A percentile compares a stretch with the other conserved stretches of the same genome.
Conservation (phyloP, 2,797 vertebrate species). For the Bothrops alternatus region DNA sequence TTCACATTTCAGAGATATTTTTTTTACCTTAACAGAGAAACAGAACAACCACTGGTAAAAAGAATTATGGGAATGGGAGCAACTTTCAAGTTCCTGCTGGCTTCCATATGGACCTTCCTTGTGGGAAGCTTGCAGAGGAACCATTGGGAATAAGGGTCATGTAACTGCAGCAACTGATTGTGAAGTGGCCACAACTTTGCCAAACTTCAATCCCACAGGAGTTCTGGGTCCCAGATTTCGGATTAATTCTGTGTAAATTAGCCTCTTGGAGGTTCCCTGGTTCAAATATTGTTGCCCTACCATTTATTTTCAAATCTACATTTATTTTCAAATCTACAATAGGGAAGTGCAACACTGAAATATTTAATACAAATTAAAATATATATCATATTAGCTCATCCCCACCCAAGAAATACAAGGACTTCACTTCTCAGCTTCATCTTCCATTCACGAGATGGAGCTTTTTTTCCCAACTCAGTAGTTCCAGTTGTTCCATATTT, state of each 20-base stretch:
- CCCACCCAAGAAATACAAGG: background rate
- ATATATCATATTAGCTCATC: background rate
- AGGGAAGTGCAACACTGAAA: too few relatives aligned
- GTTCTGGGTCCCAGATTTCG: background rate
- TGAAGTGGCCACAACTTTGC: background rate
- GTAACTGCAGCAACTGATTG: background rate
- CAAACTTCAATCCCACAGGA: background rate
- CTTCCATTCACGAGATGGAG: background rate
- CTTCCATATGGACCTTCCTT: background rate
- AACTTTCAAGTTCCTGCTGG: background rate
- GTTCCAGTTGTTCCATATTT: background rate
- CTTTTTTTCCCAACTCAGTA: too few relatives aligned
- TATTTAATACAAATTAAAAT: background rate
- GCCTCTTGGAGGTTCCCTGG: background rate
- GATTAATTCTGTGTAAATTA: background rate
- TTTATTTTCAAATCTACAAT: background rate
- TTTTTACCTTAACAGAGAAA: background rate
- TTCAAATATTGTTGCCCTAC: background rate
- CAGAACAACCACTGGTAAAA: background rate
- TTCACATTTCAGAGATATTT: background rate
- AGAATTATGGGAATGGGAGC: background rate
- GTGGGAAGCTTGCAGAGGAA: background rate
- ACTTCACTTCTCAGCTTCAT: background rate
- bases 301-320: background rate
- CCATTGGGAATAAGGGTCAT: background rate